Base-by-base conservation (phyloP, 2,888 invertebrate species). In the Drepanosiphum platanoidis region DNA sequence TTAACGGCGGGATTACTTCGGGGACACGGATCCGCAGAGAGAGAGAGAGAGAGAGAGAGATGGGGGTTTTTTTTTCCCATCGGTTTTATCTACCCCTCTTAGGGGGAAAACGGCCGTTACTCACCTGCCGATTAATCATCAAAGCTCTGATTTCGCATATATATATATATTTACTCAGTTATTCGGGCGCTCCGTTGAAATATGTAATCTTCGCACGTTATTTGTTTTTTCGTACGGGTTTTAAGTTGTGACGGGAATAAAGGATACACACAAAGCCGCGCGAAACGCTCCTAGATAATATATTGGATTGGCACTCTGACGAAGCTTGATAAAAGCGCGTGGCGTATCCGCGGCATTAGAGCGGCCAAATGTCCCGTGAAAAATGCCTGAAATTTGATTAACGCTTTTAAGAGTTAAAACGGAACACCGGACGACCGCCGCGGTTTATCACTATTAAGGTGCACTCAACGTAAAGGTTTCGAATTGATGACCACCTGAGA, bases 321-420 rank as follows among this genome's bases (percentile, higher is more conserved):
- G 34, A 27, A 9, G n/a, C 18, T 3, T 22, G 79, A 68, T 68
- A 80, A 52, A 78, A 52, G n/a, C n/a, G 15, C 22, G 18, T 0
- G n/a, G 36, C 9, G 61, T 64, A 58, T 75, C 34, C 9, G 15
- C 27, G 2, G 13, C 18, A 68, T 61, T 27, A 34, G 64, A 39
- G n/a, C n/a, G 30, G 22, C 27, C 66, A 68, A 80, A 80, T 27
- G 58, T 71, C 58, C 13, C 15, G 58, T 71, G 71, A 71, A 81
- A 71, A 81, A 71, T 58, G 58, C 71, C 58, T 22, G 58, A 81
- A 81, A 71, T 71, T 81, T 39, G 71, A 81, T 58, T 30, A 81
- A 81, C 71, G 58, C 22, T 30, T 39, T 71, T 30, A 22, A 71
- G 22, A 71, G 71, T 71, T 71, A 15, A 81, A n/a, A 18, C 8